Base-by-base conservation (phyloP, 1,140 invertebrate genomes). In the Eciton burchellii region DNA sequence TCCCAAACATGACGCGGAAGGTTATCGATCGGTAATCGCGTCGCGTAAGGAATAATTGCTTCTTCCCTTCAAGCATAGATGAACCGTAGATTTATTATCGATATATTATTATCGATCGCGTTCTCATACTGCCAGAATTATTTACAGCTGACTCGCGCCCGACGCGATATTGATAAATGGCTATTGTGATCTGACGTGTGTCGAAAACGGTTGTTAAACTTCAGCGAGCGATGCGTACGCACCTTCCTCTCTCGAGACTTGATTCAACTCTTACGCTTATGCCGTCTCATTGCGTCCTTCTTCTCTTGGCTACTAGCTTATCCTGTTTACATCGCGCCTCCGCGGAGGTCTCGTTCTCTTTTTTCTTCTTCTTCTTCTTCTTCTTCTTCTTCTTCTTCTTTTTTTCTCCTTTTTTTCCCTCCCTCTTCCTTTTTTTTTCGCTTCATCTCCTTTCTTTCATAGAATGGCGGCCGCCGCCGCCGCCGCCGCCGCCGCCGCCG, bases 301-400 rank as follows among this genome's bases (percentile, higher is more conserved):
- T 76, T 68, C 74, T 68, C 62, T 11, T n/a, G 14, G 19, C 24
- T 52, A 62, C 45, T 56, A 43, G 41, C 29, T 79, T 68, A 66
- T 77, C 74, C 62, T 41, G 74, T 79, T 79, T 68, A 77, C 49
- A 68, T 79, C 29, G 47, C 19, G 21, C 24, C 14, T 43, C 14
- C 52, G 74, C 35, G 16, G 21, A 8, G 19, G 14, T 0, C 43
- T n/a, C n/a, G n/a, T 1, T 14, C 19, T 29, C n/a, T 54, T 68
- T 68, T n/a, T n/a, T n/a, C n/a, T 66, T 66, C 49, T 16, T 77
- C 54, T 77, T 11, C 35, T 35, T 68, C 24, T 16, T 68, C 68
- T 12, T 0, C 43, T 1, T 14, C 19, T 29, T n/a, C 41, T 68
- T 68, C n/a, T n/a, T n/a, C n/a, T 66, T 66, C 49, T n/a, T n/a